Conservation (phyloP, 2,113 vertebrate genomes). For the Antechinus stuartii region DNA sequence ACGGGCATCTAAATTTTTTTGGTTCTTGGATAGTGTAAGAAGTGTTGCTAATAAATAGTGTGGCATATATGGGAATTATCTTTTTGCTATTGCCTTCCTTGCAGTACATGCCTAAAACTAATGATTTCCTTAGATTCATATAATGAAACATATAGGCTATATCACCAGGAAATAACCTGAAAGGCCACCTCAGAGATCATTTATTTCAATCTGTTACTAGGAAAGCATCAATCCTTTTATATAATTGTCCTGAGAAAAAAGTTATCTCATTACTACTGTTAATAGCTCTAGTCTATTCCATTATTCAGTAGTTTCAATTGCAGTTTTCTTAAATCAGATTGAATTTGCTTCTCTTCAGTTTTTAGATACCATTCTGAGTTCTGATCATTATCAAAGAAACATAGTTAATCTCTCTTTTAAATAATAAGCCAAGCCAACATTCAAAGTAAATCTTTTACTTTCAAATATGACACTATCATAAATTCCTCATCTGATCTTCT, state of each 20-base stretch:
- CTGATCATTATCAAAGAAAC: background rate
- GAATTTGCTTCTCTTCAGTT: background rate
- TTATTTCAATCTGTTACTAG: background rate
- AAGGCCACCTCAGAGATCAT: background rate
- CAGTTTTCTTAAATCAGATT: background rate
- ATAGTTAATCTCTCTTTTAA: background rate
- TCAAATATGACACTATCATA: background rate
- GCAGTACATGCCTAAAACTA: background rate
- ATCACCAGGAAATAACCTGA: background rate
- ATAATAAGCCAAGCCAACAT: background rate
- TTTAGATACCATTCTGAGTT: background rate
- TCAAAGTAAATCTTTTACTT: background rate
- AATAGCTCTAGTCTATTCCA: background rate
- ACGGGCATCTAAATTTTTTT: background rate
- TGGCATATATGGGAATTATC: background rate
- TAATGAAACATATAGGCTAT: background rate
- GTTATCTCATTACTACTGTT: background rate
- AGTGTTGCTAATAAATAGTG: background rate
- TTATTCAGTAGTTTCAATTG: background rate
- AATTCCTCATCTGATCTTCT: background rate
- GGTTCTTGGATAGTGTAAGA: background rate
- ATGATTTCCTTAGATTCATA: background rate
- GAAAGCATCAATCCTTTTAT: background rate
- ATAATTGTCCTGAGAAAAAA: background rate
- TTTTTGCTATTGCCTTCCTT: background rate